Base-by-base conservation (phyloP, 37 sponge, comb jelly and placozoan genomes). In the Haliclona indistincta region DNA sequence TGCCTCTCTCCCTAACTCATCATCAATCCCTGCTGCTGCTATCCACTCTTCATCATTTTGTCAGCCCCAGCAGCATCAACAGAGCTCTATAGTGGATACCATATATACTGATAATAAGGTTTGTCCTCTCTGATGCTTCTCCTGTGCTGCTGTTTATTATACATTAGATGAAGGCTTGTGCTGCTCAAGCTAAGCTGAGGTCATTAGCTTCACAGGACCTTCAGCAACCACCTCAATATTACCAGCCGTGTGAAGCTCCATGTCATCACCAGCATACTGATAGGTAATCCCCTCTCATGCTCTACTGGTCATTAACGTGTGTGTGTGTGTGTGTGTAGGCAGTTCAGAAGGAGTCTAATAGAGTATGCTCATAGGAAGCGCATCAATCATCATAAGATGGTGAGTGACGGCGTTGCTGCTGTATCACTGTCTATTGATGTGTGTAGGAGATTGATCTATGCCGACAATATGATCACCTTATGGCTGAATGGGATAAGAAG, bases 241-340 rank as follows among this genome's bases (percentile, higher is more conserved):
- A 60, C 68, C 91, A 90, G 63, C 91, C 91, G 0, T 85, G 62
- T 44, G 86, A 85, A 34, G 74, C 71, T 22, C 91, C 91, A 37
- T 41, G 64, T 29, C 85, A 81, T 52, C 64, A 38, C 29, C 37
- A 68, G 29, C 64, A 42, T 43, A 55, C 81, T 51, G 68, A 67
- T 11, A 85, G 78, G 87, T 87, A 56, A 30, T 30, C 10, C 20
- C 32, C 19, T 23, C 7, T 44, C 20, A 54, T 71, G 20, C 8
- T 43, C 15, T 68, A 20, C 45, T 39, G 3, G 28, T 43, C n/a
- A n/a, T n/a, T 43, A 7, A 66, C 40, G 15, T 34, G n/a, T n/a
- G 39, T 36, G 41, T 1, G 62, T 1, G 3, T 70, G 51, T 26
- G 28, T 41, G 23, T 19, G 32, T 23, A 86, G 86, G 29, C 86